Conservation (phyloP, 2,113 vertebrate species). For the Chroicocephalus ridibundus region DNA sequence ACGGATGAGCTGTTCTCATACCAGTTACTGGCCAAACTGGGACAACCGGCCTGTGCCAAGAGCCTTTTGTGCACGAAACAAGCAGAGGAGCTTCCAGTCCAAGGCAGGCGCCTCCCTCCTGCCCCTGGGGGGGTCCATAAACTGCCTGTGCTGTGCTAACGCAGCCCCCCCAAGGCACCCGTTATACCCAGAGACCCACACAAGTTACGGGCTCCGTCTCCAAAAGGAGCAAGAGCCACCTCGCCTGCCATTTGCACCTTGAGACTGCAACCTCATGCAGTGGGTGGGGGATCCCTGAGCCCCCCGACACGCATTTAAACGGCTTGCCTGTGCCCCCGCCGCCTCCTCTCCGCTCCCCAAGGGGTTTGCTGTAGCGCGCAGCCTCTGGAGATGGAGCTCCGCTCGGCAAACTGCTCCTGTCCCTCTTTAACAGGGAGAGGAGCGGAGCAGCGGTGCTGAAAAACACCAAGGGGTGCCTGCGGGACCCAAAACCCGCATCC, state of each 20-base stretch:
- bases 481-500: not conserved
- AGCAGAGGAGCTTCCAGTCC: not conserved
- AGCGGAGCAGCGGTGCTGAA: not conserved
- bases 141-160: not conserved
- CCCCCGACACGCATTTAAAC: not conserved
- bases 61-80: not conserved
- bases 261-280: not conserved
- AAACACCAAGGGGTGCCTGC: not conserved
- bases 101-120: not conserved
- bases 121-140: not conserved
- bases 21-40: not conserved
- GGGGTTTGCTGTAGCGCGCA: not conserved
- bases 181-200: not conserved
- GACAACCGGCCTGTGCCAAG: not conserved
- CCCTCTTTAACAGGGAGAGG: not conserved
- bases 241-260: not conserved
- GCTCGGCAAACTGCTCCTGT: not conserved
- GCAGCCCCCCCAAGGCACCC: not conserved
- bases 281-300: too few species aligned
- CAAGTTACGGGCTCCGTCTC: not conserved
- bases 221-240: not conserved
- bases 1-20: not conserved
- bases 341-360: not conserved
- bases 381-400: not conserved
- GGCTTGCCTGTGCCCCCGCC: accelerated